Evolutionary conservation across 2,888 invertebrate genomes (phyloP), one percentile per base, ranked within the genome.

Genomic region (Teinopalpus imperialis): DNA sequence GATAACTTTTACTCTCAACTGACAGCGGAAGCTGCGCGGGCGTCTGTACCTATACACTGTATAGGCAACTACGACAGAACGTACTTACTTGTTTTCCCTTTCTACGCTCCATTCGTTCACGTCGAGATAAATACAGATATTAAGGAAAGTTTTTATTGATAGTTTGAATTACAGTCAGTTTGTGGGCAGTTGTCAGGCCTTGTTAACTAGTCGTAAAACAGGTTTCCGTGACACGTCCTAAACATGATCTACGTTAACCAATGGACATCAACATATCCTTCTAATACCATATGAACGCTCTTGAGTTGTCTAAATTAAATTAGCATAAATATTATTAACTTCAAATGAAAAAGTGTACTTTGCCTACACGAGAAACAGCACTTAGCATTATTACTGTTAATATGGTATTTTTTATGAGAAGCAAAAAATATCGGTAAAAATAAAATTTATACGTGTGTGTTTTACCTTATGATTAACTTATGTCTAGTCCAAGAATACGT

Each of bases 1-100:
- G 75, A 80, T 68, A 69, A 81, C 81, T 83, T 80, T 82, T 83
- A 83, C 82, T 83, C 81, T 83, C 77, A 58, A 63, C 16, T 43
- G 52, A 50, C 53, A 31, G 39, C 36, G 39, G 54, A 52, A 60
- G 52, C 56, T 58, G 60, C 59, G 58, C 59, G 44, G 42, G 53
- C 57, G 54, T 21, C 31, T 35, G 37, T 39, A 21, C 21, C 20
- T 20, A 23, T 4, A 30, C 27, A 14, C 8, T 16, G 16, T 14
- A 20, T 13, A 27, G 20, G 6, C 35, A 24, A 31, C 13, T 20
- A 14, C 39, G 20, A 13, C 8, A 10, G 18, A n/a, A 20, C n/a
- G 4, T 1, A 4, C 12, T 10, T 1, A 40, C 20, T 7, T 8
- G 8, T 30, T 40, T 30, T 30, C 27, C 27, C 27, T 39, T 39